Evolutionary conservation across 2,888 invertebrate genomes (phyloP), one percentile per base, ranked within the genome.

Genomic region (Sclerodermus sp.): DNA sequence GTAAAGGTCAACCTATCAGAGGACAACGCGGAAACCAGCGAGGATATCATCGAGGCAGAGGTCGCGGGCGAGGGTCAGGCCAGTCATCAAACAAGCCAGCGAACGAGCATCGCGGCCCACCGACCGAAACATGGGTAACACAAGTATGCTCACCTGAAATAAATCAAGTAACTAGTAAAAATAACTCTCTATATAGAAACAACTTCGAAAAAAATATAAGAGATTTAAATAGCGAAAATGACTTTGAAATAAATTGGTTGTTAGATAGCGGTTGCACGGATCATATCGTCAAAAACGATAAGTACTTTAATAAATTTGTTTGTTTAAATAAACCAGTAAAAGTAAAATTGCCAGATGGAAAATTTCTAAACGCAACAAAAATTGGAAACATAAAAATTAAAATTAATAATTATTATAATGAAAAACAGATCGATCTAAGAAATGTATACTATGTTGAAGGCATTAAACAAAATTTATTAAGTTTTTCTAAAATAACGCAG

Each of bases 201-300:
- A 12, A 39, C 17, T 3, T 6, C 3, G n/a, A 42, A 23, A 23
- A 5, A 29, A 42, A 42, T 29, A 2, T 18, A 8, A 23, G 17
- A 29, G 13, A 13, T 29, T 18, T 3, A 3, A 14, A 23, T 42
- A 17, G 13, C 14, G 9, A 14, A 23, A 23, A 15, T 30, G 40
- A 38, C 39, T 18, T 5, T 23, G 4, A 44, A 31, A 51, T 53
- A 12, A 42, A 50, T 40, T 57, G 51, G 57, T 15, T 59, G 1
- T 31, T 58, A 31, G 54, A 56, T 23, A 58, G 54, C 34, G 58
- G 56, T 9, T 54, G 55, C 46, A 53, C 53, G 1, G 53, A 57
- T 37, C 58, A 58, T 30, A 45, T 61, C 15, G 38, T 61, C 9
- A 51, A 47, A 2, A 40, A 18, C 41, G 53, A 53, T 30, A 42